Percentiles rank a stretch among this genome's conserved stretches.
Evolutionary conservation across 1,140 invertebrate genomes (phyloP).

Genomic region (Ceratosolen fusciceps): DNA sequence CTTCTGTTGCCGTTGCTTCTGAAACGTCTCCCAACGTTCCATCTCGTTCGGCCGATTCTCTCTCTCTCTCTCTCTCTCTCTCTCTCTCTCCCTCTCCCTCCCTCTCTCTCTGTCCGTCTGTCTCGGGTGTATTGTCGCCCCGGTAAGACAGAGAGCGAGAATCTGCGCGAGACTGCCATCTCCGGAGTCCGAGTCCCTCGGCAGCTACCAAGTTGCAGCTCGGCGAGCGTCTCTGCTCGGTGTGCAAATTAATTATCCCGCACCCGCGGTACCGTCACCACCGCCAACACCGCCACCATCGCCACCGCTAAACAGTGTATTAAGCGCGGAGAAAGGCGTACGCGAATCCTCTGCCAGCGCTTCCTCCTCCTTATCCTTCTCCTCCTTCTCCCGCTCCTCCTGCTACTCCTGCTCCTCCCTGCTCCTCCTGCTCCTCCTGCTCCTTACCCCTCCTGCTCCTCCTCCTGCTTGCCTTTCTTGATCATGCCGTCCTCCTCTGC

Average conservation of each 20-base stretch:
- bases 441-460: not conserved
- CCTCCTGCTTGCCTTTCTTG: not conserved
- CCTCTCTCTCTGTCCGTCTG: not conserved
- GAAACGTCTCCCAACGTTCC: not conserved
- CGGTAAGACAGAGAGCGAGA: not conserved
- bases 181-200: not conserved
- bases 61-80: not conserved
- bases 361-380: not conserved
- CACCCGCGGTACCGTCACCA: not conserved
- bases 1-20: not conserved
- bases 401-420: too few relatives aligned
- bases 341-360: not conserved
- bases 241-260: slow-evolving; percentile 43
- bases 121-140: slow-evolving; percentile 10
- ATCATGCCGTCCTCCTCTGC: not conserved
- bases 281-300: not conserved
- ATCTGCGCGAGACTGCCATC: not conserved
- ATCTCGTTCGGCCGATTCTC: not conserved
- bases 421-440: not conserved
- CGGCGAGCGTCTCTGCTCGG: not conserved
- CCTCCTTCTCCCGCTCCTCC: not conserved
- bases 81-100: not conserved
- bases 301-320: slow-evolving; percentile 13
- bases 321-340: not conserved
- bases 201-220: slow-evolving; percentile 15